Evolutionary conservation across 2,113 vertebrate genomes (phyloP), one percentile per base, ranked within the genome.

Genomic region (Sander vitreus): DNA sequence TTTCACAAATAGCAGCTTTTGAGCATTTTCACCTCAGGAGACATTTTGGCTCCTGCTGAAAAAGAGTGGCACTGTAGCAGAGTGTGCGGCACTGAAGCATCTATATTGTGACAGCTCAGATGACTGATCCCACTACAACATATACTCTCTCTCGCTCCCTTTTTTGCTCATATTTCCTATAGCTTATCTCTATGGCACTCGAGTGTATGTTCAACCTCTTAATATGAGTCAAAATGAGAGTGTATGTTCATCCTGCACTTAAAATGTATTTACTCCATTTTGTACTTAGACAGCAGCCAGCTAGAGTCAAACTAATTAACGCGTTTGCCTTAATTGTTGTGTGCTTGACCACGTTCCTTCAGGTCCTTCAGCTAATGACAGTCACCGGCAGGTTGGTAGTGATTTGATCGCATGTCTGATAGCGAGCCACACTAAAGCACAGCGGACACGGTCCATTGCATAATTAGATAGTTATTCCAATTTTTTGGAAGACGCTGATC

Each of bases 391-490:
- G 77, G 76, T 82, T 45, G 57, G 9, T 59, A 2, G 59, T 78
- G 84, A 88, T 86, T 76, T 50, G 58, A 91, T 90, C 88, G 76
- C 54, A 67, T 47, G 76, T 66, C 36, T 78, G 73, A 83, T 62
- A 76, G 80, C 65, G n/a, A 73, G 50, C 43, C 51, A 39, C 68
- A 39, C 73, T 43, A 67, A 64, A 79, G 76, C 73, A 11, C 60
- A 36, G 63, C 76, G 55, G 55, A 82, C 72, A 27, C 50, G n/a
- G 48, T 15, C 60, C 55, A 11, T n/a, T 39, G 81, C 19, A 51
- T 59, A 76, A 84, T 87, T 57, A 43, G 64, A 74, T 23, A 72
- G 33, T 21, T 77, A 66, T 80, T 67, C 85, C 60, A 64, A 64
- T 81, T 83, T 48, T n/a, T n/a, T n/a, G 39, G 15, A 58, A 65